Evolutionary conservation across 2,797 vertebrate genomes (phyloP).

Genomic region (Chlorospingus flavigularis): DNA sequence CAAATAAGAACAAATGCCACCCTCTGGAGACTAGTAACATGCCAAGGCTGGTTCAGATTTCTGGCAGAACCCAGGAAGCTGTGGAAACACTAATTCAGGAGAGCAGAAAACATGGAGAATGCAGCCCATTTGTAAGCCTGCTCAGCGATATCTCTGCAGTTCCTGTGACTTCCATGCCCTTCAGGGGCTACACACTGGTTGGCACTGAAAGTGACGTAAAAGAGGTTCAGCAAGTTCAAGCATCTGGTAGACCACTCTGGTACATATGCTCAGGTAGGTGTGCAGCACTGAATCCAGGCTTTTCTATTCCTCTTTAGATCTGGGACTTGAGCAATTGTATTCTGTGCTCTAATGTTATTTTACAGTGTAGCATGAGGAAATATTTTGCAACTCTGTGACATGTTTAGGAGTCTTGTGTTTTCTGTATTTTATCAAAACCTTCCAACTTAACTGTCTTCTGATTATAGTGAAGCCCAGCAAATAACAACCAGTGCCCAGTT

Average conservation of each 20-base stretch:
- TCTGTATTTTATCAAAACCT: neutral
- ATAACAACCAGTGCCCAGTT: neutral
- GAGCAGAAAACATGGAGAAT: slow-evolving; percentile 69
- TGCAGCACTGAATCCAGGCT: neutral
- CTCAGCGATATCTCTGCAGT: slow-evolving; percentile 82
- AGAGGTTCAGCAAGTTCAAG: slow-evolving; percentile 81
- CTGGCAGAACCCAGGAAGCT: slow-evolving; percentile 87
- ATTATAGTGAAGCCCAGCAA: neutral
- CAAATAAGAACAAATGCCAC: slow-evolving; percentile 59
- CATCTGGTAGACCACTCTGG: slow-evolving; percentile 85
- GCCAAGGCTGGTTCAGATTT: slow-evolving; percentile 83
- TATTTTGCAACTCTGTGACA: neutral
- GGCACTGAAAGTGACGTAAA: slow-evolving; percentile 73
- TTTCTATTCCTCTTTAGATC: neutral
- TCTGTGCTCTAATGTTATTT: neutral
- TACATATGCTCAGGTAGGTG: slow-evolving; percentile 93
- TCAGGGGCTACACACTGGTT: slow-evolving; percentile 84
- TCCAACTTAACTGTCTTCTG: neutral
- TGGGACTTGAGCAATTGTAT: neutral
- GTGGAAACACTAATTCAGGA: slow-evolving; percentile 79
- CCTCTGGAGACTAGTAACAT: neutral
- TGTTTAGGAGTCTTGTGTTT: neutral
- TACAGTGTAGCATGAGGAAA: neutral
- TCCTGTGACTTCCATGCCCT: slow-evolving; percentile 84
- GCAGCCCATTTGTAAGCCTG: slow-evolving; percentile 81